A percentile compares a stretch with the other conserved stretches of the same genome.
These are phyloP conservation scores for Peribatodes rhomboidaria DNA, from an alignment of 2,888 invertebrate genomes.

Conservation along the genomic window DNA sequence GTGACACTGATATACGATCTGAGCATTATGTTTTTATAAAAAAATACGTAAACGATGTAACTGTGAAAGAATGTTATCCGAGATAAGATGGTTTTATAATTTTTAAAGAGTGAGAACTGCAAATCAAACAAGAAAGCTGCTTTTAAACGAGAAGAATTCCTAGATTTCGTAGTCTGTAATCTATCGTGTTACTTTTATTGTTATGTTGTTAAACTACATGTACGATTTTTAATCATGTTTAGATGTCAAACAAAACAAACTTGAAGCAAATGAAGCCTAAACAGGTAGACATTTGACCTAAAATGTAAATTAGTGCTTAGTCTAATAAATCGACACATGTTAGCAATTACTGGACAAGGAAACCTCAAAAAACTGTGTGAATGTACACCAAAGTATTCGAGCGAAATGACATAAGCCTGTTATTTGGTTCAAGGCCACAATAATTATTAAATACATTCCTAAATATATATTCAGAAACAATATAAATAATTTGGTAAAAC, in stretches of 20 bases:
- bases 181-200: background rate
- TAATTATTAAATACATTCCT: background rate
- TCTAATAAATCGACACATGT: slow-evolving; percentile 30
- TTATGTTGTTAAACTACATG: too few relatives aligned
- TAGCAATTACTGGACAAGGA: slow-evolving; percentile 36
- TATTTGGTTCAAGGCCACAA: slow-evolving; percentile 9
- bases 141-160: too few relatives aligned
- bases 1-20: background rate
- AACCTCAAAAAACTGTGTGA: slow-evolving; percentile 43
- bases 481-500: too few relatives aligned
- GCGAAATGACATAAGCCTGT: slow-evolving; percentile 15
- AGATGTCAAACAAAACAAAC: background rate
- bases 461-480: background rate
- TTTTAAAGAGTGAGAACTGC: too few relatives aligned
- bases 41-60: background rate
- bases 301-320: slow-evolving; percentile 13
- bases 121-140: too few relatives aligned
- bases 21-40: background rate
- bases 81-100: background rate
- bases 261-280: background rate
- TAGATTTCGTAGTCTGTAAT: too few relatives aligned
- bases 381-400: slow-evolving; percentile 52
- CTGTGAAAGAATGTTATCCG: background rate
- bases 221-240: too few relatives aligned
- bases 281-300: slow-evolving; percentile 3